Evolutionary conservation across 2,888 invertebrate species (phyloP), one percentile per base, ranked within the genome.

Genomic region (Acleris cristana): DNA sequence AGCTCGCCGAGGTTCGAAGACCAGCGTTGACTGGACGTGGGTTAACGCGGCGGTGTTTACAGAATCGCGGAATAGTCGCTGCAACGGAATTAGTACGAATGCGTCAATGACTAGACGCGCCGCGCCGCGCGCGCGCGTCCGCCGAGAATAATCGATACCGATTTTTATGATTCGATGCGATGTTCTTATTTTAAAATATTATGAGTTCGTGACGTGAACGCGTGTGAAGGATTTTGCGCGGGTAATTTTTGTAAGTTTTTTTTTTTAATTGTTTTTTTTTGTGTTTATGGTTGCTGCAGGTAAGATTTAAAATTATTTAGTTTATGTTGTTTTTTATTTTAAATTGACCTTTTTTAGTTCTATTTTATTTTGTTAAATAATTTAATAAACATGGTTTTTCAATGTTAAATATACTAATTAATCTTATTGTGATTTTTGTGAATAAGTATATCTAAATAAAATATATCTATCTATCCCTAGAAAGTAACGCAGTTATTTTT

Each of bases 31-130:
- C 73, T 89, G 88, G 90, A 62, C 82, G 76, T 69, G 76, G 80
- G 84, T 85, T 81, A 75, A 84, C 84, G 79, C 80, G 79, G 83
- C 74, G 84, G 80, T 92, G 92, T 92, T 92, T 92, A 92, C 92
- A 90, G 90, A 90, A 92, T 83, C 88, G 86, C 85, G 92, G 91
- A 91, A 91, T 90, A 89, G 86, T 81, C 84, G 87, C 87, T 91
- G 91, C 91, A 92, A 89, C 90, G 89, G 90, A 91, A 89, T 92
- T 92, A 92, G 92, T 92, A 86, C 87, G 89, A 85, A 89, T 91
- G 90, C 91, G 92, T 91, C 92, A 92, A 91, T 90, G 90, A 83
- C 80, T 81, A 85, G 89, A 81, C 88, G 89, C 79, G 76, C 82
- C 79, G 79, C 72, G 74, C 80, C 77, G 76, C 80, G 77, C 79